Base-by-base conservation (phyloP, 2,888 invertebrate species). In the Lomographa bimaculata region DNA sequence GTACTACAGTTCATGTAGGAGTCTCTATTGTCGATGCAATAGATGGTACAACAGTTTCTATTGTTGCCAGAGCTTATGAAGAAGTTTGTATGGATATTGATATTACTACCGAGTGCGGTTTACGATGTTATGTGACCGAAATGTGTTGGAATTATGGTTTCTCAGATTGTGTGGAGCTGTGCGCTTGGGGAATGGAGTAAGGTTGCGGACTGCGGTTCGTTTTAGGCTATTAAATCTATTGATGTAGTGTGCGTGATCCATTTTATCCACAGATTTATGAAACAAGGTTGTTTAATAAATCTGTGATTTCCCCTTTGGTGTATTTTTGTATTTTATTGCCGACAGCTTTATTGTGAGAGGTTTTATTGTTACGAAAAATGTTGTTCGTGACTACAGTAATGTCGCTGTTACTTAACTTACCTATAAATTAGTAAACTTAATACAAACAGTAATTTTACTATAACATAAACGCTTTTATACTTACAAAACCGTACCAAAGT, bases 91-190 rank as follows among this genome's bases (percentile, higher is more conserved):
- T 8, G 3, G 11, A 1, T 19, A 6, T 10, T 18, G 7, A 12
- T n/a, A 7, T 29, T 16, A 9, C 10, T 30, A 24, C 33, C 27
- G 32, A 7, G 26, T 39, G 46, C 21, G 42, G 43, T 54, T 54
- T 51, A 54, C 49, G 54, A 47, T 40, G 42, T 37, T 48, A 21
- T 45, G 38, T 46, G 37, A 18, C 39, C 28, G 41, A 49, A 54
- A 44, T 48, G 37, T 42, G 35, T 34, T 28, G 29, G 34, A 49
- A 33, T 49, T 54, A 54, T 46, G 39, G 35, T 46, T 44, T 42
- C 42, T 29, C 32, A 40, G 32, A 50, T 54, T 52, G 40, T 40
- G 29, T 43, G 27, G 36, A 19, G 42, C 37, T 37, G 36, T 23
- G 27, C 10, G 18, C 27, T 19, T 16, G 6, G 2, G 14, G 25